Evolutionary conservation across 2,888 invertebrate species (phyloP).

Genomic region (Harpalus rubripes): DNA sequence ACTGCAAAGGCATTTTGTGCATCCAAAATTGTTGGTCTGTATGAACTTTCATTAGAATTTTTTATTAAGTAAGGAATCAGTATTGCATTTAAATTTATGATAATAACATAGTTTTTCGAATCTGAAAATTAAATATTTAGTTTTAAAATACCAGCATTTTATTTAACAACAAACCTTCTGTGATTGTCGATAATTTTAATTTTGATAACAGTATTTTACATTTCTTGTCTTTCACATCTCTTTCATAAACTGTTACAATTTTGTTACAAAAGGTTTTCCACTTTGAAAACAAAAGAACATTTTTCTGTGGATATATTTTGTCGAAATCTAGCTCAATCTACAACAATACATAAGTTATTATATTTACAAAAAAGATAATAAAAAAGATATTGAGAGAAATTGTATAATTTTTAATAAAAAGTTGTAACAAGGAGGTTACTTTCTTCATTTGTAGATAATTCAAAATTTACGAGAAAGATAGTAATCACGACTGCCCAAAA

Average conservation of each 20-base stretch:
- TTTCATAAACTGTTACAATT: not conserved
- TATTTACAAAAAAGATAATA: no score
- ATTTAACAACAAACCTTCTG: not conserved
- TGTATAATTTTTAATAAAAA: no score
- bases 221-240: slow-evolving; percentile 10
- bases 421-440: no score
- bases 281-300: not conserved
- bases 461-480: no score
- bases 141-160: not conserved
- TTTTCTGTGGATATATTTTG: not conserved
- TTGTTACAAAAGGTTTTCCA: not conserved
- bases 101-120: slow-evolving; percentile 9
- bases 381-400: no score
- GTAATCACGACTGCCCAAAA: no score
- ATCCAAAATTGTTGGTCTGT: slow-evolving; percentile 15
- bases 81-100: not conserved
- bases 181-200: not conserved
- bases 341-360: not conserved
- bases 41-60: not conserved
- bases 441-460: no score
- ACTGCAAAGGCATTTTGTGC: slow-evolving; percentile 9
- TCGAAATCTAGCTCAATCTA: slow-evolving; percentile 3
- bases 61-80: not conserved
- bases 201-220: not conserved
- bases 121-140: not conserved